phyloP scores from a whole-genome alignment of 2,888 invertebrate genomes.

The Cephus rjabovi region DNA sequence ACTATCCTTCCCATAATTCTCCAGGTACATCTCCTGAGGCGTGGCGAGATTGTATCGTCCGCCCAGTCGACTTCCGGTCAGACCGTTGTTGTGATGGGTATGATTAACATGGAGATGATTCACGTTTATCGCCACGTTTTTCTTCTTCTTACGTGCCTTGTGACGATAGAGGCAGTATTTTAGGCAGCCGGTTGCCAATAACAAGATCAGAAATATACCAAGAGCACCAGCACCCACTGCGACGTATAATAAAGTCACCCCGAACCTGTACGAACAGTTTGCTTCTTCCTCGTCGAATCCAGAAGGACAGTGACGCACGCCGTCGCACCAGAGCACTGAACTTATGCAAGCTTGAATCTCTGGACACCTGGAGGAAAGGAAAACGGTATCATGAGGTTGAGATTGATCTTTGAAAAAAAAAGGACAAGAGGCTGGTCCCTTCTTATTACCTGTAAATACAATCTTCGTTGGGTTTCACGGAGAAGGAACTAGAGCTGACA shows the following conservation, averaged over 20 bases:
- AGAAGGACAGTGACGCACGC: slow-evolving; percentile 82
- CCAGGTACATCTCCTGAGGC: slow-evolving; percentile 57
- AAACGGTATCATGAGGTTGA: slow-evolving; percentile 14
- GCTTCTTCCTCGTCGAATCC: slow-evolving; percentile 84
- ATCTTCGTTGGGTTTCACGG: slow-evolving; percentile 68
- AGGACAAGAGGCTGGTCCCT: neutral
- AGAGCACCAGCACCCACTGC: slow-evolving; percentile 74
- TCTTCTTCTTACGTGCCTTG: slow-evolving; percentile 71
- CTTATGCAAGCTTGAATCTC: slow-evolving; percentile 86
- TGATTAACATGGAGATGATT: slow-evolving; percentile 71
- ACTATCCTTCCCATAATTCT: slow-evolving; percentile 74
- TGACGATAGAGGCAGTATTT: slow-evolving; percentile 69
- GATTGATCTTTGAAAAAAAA: neutral
- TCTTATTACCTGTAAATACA: slow-evolving; percentile 75
- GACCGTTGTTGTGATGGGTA: slow-evolving; percentile 71
- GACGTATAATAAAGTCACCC: slow-evolving; percentile 76
- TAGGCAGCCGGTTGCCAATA: slow-evolving; percentile 73
- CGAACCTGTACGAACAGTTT: slow-evolving; percentile 79
- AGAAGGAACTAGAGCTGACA: slow-evolving; percentile 46
- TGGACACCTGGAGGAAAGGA: slow-evolving; percentile 73
- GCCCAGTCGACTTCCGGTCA: slow-evolving; percentile 58
- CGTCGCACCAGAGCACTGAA: slow-evolving; percentile 84
- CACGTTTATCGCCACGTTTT: slow-evolving; percentile 71
- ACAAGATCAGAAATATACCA: slow-evolving; percentile 72
- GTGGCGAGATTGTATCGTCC: slow-evolving; percentile 53